phyloP scores from a whole-genome alignment of 2,888 invertebrate species.

The Xestoiulus laeticollis region DNA sequence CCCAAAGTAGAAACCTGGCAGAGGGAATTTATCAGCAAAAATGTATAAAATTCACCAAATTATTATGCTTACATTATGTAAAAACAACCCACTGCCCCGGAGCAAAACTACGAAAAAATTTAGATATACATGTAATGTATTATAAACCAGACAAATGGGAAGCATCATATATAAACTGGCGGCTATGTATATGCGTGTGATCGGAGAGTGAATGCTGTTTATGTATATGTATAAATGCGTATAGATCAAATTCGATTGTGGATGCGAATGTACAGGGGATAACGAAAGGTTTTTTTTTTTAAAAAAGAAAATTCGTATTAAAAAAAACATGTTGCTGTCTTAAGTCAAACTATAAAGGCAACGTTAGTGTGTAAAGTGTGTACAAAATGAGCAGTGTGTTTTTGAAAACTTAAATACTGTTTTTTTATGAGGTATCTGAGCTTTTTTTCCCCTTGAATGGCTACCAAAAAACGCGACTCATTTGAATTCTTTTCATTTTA shows the following conservation, averaged over 20 bases:
- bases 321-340: conserved; percentile 19
- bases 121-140: no score
- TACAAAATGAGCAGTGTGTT: conserved; percentile 39
- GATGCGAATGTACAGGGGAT: conserved; percentile 23
- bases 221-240: conserved; percentile 46
- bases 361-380: conserved; percentile 45
- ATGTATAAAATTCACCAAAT: conserved; percentile 34
- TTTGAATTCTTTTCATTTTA: conserved; percentile 8
- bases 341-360: conserved; percentile 43
- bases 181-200: conserved; percentile 49
- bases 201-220: conserved; percentile 30
- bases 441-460: not conserved
- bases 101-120: not conserved
- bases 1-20: not conserved
- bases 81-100: conserved; percentile 32
- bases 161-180: conserved; percentile 45
- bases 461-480: not conserved
- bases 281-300: conserved; percentile 2
- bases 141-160: not conserved
- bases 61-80: not conserved
- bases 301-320: conserved; percentile 21
- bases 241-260: not conserved
- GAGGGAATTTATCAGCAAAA: not conserved
- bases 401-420: not conserved
- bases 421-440: conserved; percentile 16